These are phyloP conservation scores for Eutrigla gurnardus DNA, from an alignment of 2,797 vertebrate genomes.

Conservation along the genomic window DNA sequence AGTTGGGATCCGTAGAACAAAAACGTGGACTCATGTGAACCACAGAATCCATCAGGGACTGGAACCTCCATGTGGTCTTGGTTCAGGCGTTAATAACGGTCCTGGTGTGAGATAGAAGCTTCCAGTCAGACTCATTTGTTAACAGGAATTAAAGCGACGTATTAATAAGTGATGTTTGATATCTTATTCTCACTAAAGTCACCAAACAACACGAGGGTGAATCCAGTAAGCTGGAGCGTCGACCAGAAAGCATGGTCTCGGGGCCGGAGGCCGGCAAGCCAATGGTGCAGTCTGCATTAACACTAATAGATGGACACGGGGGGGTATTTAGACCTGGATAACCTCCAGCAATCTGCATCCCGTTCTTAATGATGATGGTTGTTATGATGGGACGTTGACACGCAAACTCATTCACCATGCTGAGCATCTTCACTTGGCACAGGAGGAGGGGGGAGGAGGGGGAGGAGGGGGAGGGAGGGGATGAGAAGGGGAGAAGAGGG, in stretches of 20 bases:
- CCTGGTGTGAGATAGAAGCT: slow-evolving; percentile 34
- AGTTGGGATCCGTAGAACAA: too few species aligned
- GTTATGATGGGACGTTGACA: slow-evolving; percentile 80
- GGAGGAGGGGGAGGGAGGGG: slow-evolving; percentile 36
- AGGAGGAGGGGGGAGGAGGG: slow-evolving; percentile 49
- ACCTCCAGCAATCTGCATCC: slow-evolving; percentile 66
- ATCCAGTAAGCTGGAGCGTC: slow-evolving; percentile 9
- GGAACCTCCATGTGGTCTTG: slow-evolving; percentile 18
- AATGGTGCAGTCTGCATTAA: slow-evolving; percentile 70
- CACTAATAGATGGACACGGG: slow-evolving; percentile 69
- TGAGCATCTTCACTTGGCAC: slow-evolving; percentile 66
- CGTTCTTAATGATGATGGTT: slow-evolving; percentile 76
- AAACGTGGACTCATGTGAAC: too few species aligned
- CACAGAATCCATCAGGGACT: too few species aligned
- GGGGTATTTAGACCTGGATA: slow-evolving; percentile 73
- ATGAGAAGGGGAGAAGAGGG: slow-evolving; percentile 56
- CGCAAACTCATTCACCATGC: slow-evolving; percentile 76
- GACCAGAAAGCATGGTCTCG: slow-evolving; percentile 42
- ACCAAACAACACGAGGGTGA: slow-evolving; percentile 19
- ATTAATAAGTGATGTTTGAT: slow-evolving; percentile 42
- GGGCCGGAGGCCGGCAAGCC: slow-evolving; percentile 52
- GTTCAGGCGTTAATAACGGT: slow-evolving; percentile 54
- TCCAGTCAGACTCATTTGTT: slow-evolving; percentile 53
- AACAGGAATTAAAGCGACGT: slow-evolving; percentile 49
- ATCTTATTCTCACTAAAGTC: slow-evolving; percentile 25